phyloP scores from a whole-genome alignment of 2,797 vertebrate genomes.

The Sebastes steindachneri region DNA sequence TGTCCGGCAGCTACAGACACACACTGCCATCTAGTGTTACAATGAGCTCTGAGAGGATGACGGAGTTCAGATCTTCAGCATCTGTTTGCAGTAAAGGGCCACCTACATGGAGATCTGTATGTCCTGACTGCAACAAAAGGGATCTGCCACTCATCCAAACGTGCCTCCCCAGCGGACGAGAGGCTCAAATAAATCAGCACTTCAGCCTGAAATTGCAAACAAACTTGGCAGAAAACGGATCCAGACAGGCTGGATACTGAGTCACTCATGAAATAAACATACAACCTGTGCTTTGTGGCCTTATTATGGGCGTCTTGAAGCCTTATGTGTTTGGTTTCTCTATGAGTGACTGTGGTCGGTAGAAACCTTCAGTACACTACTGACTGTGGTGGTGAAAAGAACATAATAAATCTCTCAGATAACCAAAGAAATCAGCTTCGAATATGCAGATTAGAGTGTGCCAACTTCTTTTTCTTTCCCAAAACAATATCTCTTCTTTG shows the following conservation, averaged over 20 bases:
- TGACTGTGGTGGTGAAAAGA: background rate
- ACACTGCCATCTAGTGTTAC: conserved; percentile 78
- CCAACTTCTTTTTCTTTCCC: background rate
- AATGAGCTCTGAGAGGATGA: background rate
- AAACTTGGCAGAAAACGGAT: conserved; percentile 37
- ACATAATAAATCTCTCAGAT: background rate
- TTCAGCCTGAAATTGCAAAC: conserved; percentile 38
- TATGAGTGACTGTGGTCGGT: background rate
- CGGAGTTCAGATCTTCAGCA: conserved; percentile 12
- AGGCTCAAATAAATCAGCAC: conserved; percentile 57
- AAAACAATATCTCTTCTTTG: background rate
- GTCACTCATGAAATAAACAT: conserved; percentile 6
- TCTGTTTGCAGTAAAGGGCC: conserved; percentile 70
- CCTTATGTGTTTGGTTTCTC: background rate
- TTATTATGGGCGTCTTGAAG: conserved; percentile 9
- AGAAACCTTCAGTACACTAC: background rate
- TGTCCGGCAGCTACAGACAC: conserved; percentile 35
- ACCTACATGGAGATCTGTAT: conserved; percentile 54
- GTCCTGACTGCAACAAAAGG: conserved; percentile 31
- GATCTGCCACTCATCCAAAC: conserved; percentile 45
- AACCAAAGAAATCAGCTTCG: background rate
- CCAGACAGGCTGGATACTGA: conserved; percentile 1
- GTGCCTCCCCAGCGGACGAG: background rate
- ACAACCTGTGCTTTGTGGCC: background rate
- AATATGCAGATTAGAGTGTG: background rate